phyloP scores from a whole-genome alignment of 2,113 vertebrate species.

The Octodon degus region DNA sequence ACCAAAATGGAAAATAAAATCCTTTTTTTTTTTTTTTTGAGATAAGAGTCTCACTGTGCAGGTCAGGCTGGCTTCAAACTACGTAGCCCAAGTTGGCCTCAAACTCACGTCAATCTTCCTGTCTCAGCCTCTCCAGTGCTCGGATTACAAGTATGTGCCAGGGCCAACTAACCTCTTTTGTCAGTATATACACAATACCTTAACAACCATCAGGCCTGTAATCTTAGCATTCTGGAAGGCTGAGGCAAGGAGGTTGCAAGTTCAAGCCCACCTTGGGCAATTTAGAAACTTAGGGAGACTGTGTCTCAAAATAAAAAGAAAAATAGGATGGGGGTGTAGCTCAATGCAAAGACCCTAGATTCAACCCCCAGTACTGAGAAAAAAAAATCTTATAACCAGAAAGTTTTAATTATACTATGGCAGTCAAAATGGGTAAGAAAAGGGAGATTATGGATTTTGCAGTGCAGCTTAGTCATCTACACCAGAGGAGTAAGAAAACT shows the following conservation, averaged over 20 bases:
- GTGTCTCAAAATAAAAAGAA: not conserved
- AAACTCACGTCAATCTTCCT: not conserved
- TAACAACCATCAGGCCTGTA: not conserved
- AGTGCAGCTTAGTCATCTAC: not conserved
- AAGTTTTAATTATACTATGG: not conserved
- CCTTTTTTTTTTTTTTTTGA: not conserved
- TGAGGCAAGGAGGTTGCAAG: not conserved
- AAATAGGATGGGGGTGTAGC: not conserved
- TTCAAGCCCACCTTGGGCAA: not conserved
- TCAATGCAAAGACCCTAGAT: not conserved
- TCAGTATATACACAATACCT: conserved; percentile 42
- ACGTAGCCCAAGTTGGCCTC: not conserved
- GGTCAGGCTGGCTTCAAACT: not conserved
- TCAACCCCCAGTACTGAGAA: not conserved
- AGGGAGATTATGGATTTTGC: not conserved
- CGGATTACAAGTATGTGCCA: not conserved
- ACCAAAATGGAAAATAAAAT: not conserved
- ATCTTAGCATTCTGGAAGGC: not conserved
- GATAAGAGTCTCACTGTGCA: not conserved
- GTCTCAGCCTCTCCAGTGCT: not conserved
- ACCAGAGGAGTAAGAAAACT: conserved; percentile 13
- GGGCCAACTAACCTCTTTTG: conserved; percentile 8
- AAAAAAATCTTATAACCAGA: not conserved
- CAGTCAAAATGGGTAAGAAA: not conserved
- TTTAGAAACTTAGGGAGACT: not conserved